phyloP scores from a whole-genome alignment of 2,113 vertebrate species.

The Perca flavescens region DNA sequence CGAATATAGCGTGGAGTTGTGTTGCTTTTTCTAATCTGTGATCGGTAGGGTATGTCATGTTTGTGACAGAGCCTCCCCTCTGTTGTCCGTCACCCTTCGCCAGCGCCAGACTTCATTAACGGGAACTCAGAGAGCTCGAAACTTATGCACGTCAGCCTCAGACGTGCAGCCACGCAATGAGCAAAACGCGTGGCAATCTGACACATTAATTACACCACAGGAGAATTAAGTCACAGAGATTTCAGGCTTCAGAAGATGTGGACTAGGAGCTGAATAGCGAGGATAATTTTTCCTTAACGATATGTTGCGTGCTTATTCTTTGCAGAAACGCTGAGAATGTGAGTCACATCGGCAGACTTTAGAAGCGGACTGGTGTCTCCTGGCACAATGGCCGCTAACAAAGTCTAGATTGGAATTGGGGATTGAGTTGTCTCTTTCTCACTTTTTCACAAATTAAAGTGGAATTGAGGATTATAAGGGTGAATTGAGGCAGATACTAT shows the following conservation, averaged over 20 bases:
- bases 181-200: conserved; percentile 8
- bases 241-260: conserved; percentile 2
- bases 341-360: conserved; percentile 14
- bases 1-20: conserved; percentile 29
- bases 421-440: conserved; percentile 31
- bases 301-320: conserved; percentile 2
- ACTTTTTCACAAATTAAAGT: conserved; percentile 46
- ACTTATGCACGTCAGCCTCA: conserved; percentile 9
- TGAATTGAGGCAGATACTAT: background rate
- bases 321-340: background rate
- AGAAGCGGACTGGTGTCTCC: background rate
- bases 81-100: conserved; percentile 47
- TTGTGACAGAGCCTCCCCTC: conserved; percentile 54
- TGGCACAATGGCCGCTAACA: conserved; percentile 9
- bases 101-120: conserved; percentile 46
- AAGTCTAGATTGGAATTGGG: conserved; percentile 26
- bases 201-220: conserved; percentile 63
- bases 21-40: conserved; percentile 39
- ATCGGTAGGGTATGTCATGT: conserved; percentile 29
- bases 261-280: background rate
- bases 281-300: background rate
- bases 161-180: conserved; percentile 13
- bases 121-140: conserved; percentile 19
- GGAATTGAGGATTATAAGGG: conserved; percentile 15
- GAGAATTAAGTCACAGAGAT: conserved; percentile 37